Base-by-base conservation (phyloP, 2,113 vertebrate genomes). In the Vicugna pacos region DNA sequence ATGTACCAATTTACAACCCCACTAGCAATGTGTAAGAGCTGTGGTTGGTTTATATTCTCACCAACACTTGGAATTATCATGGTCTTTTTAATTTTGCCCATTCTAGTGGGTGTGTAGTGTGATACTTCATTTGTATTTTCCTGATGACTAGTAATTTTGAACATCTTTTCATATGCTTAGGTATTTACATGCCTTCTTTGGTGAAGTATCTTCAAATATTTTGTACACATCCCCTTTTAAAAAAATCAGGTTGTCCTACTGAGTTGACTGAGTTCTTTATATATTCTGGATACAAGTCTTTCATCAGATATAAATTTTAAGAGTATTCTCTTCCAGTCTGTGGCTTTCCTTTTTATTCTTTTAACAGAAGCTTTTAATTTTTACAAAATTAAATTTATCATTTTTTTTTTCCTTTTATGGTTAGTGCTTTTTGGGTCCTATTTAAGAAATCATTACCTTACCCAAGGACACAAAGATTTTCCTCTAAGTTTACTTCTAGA, bases 301-400 rank as follows among this genome's bases (percentile, higher is more conserved):
- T 75, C 88, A 92, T 65, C 67, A 91, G 62, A 22, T 72, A 28
- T 13, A 32, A 67, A 28, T 72, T 64, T 85, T 19, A 90, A 95
- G 12, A 87, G 35, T 89, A 81, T 79, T 58, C 88, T 79, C 50
- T 88, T 69, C 65, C 7, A 50, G 30, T 82, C 56, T 75, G 13
- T 80, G 20, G 5, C 8, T 88, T 87, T 93, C 60, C 64, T 62
- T 92, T 70, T 46, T 8, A 69, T 77, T 81, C 19, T 38, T 32
- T 77, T 67, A 90, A 80, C 7, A 95, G 70, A 80, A 93, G 7
- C 5, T 60, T 90, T 85, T 67, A 70, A 65, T 52, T 93, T 91
- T 80, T 50, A 77, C 60, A 50, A 89, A 80, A 92, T 89, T 89
- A 91, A 79, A 79, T 79, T 46, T 72, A 75, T n/a, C 46, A 24